Evolutionary conservation across 2,797 vertebrate genomes (phyloP).

Genomic region (Pteronotus mesoamericanus): DNA sequence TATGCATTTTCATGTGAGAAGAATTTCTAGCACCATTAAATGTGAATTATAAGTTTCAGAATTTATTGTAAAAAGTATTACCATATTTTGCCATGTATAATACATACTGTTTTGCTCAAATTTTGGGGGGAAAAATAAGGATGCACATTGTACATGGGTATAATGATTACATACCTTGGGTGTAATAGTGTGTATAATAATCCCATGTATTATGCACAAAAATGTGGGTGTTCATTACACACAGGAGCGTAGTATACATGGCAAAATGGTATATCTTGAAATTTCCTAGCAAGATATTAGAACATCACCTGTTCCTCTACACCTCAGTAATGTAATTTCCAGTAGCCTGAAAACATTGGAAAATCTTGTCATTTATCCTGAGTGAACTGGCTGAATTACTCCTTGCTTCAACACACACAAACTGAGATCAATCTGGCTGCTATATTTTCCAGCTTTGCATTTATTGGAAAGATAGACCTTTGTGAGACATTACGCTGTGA

Average conservation of each 20-base stretch:
- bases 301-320: background rate
- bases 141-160: too few relatives aligned
- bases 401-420: background rate
- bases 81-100: too few relatives aligned
- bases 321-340: background rate
- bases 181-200: too few relatives aligned
- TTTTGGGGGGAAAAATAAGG: too few relatives aligned
- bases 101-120: too few relatives aligned
- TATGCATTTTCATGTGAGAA: constrained; percentile 2
- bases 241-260: too few relatives aligned
- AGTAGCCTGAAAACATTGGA: background rate
- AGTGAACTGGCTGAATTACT: background rate
- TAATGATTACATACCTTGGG: too few relatives aligned
- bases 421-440: background rate
- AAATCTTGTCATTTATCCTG: constrained; percentile 23
- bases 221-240: too few relatives aligned
- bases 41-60: constrained; percentile 17
- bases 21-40: background rate
- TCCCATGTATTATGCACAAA: too few relatives aligned
- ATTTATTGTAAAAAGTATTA: background rate
- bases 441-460: constrained; percentile 15
- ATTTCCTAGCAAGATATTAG: background rate
- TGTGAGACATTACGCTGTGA: background rate
- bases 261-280: background rate
- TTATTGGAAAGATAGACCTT: background rate